Percentiles rank a stretch among this genome's conserved stretches.
These are phyloP conservation scores for Megaleporinus macrocephalus DNA, from an alignment of 2,113 vertebrate genomes.

Conservation along the genomic window DNA sequence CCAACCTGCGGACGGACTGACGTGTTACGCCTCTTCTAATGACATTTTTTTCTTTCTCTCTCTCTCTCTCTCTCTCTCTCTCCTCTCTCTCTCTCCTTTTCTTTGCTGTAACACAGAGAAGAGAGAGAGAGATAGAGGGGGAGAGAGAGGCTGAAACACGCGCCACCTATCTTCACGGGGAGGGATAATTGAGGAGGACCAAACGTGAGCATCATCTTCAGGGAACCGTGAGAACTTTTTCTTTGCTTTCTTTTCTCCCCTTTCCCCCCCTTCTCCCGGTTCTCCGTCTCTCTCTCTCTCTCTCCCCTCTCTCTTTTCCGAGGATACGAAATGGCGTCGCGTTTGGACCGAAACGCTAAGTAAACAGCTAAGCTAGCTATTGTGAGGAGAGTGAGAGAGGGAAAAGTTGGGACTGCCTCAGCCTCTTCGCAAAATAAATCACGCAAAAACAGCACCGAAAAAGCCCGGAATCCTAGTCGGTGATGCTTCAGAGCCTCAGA, in stretches of 20 bases:
- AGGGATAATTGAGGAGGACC: constrained; percentile 99
- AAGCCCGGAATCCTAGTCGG: neutral
- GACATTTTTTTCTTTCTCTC: constrained; percentile 89
- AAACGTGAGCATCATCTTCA: constrained; percentile 99
- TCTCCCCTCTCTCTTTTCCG: too few relatives aligned
- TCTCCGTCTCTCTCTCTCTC: neutral
- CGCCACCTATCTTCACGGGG: constrained; percentile 99
- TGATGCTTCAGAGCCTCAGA: neutral
- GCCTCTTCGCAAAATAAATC: neutral
- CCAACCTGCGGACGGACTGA: constrained; percentile 99
- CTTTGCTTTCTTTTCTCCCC: constrained; percentile 62
- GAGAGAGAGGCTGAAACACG: constrained; percentile 95
- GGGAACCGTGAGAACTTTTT: constrained; percentile 93
- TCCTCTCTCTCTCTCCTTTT: constrained; percentile 79
- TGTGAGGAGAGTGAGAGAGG: neutral
- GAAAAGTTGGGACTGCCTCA: neutral
- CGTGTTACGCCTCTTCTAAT: constrained; percentile 99
- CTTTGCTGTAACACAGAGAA: constrained; percentile 80
- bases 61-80: constrained; percentile 36
- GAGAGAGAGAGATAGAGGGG: constrained; percentile 15
- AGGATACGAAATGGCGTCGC: neutral
- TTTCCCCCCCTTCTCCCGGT: constrained; percentile 9
- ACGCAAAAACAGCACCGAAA: neutral
- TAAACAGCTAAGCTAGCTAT: neutral
- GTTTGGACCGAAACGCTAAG: neutral